Evolutionary conservation across 2,888 invertebrate genomes (phyloP), one percentile per base, ranked within the genome.

Genomic region (Slavum lentiscoides): DNA sequence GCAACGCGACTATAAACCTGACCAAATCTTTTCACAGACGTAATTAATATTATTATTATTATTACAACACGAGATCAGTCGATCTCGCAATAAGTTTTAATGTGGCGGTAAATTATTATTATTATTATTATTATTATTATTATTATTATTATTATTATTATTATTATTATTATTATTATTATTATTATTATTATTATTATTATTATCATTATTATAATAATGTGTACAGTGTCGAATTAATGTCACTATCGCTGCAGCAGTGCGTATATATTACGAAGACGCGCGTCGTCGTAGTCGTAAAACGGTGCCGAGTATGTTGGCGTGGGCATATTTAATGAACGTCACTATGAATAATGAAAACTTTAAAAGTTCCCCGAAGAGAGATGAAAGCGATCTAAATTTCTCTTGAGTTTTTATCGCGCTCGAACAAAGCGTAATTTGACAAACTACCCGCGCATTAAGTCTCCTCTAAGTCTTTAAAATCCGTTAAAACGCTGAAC

Each of bases 301-400:
- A 74, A 30, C 53, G 30, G 49, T 19, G 53, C 11, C 39, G 55
- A 66, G 58, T 66, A 55, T 74, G 64, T 55, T 11, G 30, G 64
- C 11, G 66, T 6, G 66, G 30, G 74, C 39, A 75, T 23, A 75
- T 58, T 66, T 39, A 67, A 75, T 43, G 66, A 75, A 75, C 58
- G 39, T 17, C 66, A 39, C 64, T 39, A 75, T 66, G 55, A 75
- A 75, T 75, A 75, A 58, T 66, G 74, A 75, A 75, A 66, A 75
- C 66, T 74, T 74, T 64, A 53, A 74, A 64, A 62, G 74, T 66
- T 75, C 23, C 13, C 66, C 21, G 39, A 55, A 66, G 19, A 58
- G 70, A 66, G 74, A 75, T 58, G 74, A 75, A 75, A 75, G 66
- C 58, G 55, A 43, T 74, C 74, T 64, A 55, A 30, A 75, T 75